phyloP scores from a whole-genome alignment of 2,113 vertebrate genomes.

The Cercopithecus mona region DNA sequence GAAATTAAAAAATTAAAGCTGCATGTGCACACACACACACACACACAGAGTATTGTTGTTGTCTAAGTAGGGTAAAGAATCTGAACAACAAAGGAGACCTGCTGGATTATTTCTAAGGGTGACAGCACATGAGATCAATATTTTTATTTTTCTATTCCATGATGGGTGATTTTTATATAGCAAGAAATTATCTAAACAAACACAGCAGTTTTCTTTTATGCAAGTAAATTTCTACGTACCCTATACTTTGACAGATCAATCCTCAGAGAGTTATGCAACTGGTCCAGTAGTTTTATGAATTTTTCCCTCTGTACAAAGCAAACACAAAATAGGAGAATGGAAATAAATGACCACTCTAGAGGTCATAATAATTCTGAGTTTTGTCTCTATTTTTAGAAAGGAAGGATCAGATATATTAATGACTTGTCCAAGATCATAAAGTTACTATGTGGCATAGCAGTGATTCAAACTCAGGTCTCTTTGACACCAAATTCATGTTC shows the following conservation, averaged over 20 bases:
- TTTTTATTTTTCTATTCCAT: neutral
- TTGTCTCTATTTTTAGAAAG: neutral
- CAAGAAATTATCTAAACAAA: neutral
- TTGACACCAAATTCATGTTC: neutral
- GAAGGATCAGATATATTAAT: neutral
- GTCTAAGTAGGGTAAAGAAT: neutral
- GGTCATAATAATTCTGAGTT: neutral
- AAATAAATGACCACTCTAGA: neutral
- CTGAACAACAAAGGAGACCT: neutral
- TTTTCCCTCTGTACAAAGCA: conserved; percentile 93
- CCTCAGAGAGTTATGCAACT: conserved; percentile 97
- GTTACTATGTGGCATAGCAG: neutral
- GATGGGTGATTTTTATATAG: neutral
- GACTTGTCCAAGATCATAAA: neutral
- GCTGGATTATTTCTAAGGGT: neutral
- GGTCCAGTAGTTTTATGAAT: conserved; percentile 98
- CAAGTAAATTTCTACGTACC: conserved; percentile 84
- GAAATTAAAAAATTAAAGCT: neutral
- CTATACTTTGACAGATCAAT: conserved; percentile 99
- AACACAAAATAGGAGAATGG: conserved; percentile 52
- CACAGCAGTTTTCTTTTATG: neutral
- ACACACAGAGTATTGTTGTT: neutral
- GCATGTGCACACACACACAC: neutral
- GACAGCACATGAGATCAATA: neutral
- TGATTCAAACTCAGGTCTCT: neutral